Percentiles rank a stretch among this genome's conserved stretches.
These are phyloP conservation scores for Blastobasis lacticolella DNA, from an alignment of 2,888 invertebrate species.

Conservation along the genomic window DNA sequence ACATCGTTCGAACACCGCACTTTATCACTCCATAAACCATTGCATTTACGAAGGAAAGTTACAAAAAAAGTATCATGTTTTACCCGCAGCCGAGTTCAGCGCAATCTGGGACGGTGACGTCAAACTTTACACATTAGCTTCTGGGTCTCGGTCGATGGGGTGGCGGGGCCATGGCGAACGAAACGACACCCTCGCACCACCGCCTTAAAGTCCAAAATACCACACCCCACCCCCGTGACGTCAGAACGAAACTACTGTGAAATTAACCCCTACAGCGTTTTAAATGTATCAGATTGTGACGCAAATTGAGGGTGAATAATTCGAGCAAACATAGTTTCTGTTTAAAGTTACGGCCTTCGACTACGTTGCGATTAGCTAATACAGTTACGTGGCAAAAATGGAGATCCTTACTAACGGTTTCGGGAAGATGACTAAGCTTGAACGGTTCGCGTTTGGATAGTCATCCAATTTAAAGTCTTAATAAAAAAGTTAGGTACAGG, in stretches of 20 bases:
- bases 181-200: conserved; percentile 24
- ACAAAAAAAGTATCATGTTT: too few relatives aligned
- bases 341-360: conserved; percentile 8
- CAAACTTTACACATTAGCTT: conserved; percentile 62
- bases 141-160: conserved; percentile 55
- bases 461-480: too few relatives aligned
- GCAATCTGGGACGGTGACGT: conserved; percentile 51
- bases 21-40: too few relatives aligned
- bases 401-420: too few relatives aligned
- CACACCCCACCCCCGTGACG: conserved; percentile 24
- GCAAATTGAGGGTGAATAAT: conserved; percentile 20
- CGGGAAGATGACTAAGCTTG: too few relatives aligned
- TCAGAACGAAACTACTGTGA: conserved; percentile 35
- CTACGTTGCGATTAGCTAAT: too few relatives aligned
- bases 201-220: conserved; percentile 29
- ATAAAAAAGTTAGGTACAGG: too few relatives aligned
- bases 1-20: too few relatives aligned
- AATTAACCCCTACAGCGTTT: conserved; percentile 36
- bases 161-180: conserved; percentile 20
- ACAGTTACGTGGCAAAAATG: too few relatives aligned
- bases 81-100: background rate
- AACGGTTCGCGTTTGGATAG: too few relatives aligned
- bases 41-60: too few relatives aligned
- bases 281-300: conserved; percentile 31
- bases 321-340: conserved; percentile 15